A percentile compares a stretch with the other conserved stretches of the same genome.
Conservation (phyloP, 2,797 vertebrate species). For the Chaunax sp. region DNA sequence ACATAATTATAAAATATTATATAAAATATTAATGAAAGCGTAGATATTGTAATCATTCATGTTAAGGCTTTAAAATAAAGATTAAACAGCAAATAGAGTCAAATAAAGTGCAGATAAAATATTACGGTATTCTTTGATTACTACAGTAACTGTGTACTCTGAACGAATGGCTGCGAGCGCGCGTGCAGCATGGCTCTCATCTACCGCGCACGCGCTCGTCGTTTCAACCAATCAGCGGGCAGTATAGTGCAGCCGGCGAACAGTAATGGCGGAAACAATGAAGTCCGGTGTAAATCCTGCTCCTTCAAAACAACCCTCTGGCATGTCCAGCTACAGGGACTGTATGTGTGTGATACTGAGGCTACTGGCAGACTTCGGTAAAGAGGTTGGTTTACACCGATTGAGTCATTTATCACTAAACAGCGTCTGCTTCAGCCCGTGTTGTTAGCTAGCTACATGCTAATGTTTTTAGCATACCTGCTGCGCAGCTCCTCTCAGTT, state of each 20-base stretch:
- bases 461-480: constrained; percentile 74
- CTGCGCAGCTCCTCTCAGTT: background rate
- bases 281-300: constrained; percentile 37
- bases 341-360: constrained; percentile 70
- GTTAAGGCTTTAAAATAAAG: too few species aligned
- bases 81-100: too few species aligned
- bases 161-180: too few species aligned
- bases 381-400: constrained; percentile 79
- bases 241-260: constrained; percentile 7
- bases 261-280: constrained; percentile 77
- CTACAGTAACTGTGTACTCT: too few species aligned
- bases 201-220: background rate
- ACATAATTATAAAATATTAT: background rate
- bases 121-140: rapidly evolving
- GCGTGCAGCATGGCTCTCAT: too few species aligned
- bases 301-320: constrained; percentile 32
- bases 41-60: too few species aligned
- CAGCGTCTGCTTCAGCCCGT: background rate
- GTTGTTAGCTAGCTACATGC: constrained; percentile 43
- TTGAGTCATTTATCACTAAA: background rate
- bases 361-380: constrained; percentile 73
- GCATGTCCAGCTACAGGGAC: constrained; percentile 58
- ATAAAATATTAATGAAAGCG: too few species aligned
- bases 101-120: too few species aligned
- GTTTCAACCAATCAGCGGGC: constrained; percentile 72